Evolutionary conservation across 2,113 vertebrate species (phyloP).

Genomic region (Pteruthius melanotis): DNA sequence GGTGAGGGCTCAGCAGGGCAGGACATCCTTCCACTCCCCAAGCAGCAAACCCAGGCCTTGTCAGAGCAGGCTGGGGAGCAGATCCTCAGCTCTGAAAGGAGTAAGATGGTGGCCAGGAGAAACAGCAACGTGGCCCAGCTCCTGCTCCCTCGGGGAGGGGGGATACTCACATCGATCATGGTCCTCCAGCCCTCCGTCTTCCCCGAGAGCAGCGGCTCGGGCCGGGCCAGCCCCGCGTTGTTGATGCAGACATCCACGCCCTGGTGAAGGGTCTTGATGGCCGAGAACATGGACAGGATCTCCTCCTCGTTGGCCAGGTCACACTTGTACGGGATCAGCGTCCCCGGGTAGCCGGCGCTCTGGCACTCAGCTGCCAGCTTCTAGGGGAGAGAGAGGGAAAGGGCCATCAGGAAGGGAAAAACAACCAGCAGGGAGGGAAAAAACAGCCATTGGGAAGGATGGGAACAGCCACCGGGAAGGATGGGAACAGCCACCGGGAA

Average conservation of each 20-base stretch:
- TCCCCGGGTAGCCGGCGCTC: constrained; percentile 90
- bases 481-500: not conserved
- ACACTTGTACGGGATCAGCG: constrained; percentile 92
- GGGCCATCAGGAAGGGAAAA: not conserved
- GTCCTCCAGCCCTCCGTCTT: constrained; percentile 90
- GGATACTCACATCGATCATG: constrained; percentile 89
- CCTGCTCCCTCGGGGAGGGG: not conserved
- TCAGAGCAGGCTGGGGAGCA: not conserved
- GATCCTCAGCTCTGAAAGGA: not conserved
- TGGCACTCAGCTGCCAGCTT: constrained; percentile 93
- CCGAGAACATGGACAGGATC: constrained; percentile 97
- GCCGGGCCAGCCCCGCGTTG: constrained; percentile 90
- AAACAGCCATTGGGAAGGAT: not conserved
- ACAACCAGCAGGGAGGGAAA: not conserved
- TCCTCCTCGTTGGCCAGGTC: constrained; percentile 94
- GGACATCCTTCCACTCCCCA: not conserved
- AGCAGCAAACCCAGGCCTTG: not conserved
- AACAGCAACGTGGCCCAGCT: not conserved
- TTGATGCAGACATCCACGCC: constrained; percentile 97
- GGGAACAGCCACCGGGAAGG: not conserved
- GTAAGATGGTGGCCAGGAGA: not conserved
- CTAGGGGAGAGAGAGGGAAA: constrained; percentile 58
- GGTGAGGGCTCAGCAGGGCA: not conserved
- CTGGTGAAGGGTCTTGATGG: constrained; percentile 86
- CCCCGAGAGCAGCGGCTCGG: constrained; percentile 86